Evolutionary conservation across 2,797 vertebrate species (phyloP), one percentile per base, ranked within the genome.

Genomic region (Otolemur crassicaudatus): DNA sequence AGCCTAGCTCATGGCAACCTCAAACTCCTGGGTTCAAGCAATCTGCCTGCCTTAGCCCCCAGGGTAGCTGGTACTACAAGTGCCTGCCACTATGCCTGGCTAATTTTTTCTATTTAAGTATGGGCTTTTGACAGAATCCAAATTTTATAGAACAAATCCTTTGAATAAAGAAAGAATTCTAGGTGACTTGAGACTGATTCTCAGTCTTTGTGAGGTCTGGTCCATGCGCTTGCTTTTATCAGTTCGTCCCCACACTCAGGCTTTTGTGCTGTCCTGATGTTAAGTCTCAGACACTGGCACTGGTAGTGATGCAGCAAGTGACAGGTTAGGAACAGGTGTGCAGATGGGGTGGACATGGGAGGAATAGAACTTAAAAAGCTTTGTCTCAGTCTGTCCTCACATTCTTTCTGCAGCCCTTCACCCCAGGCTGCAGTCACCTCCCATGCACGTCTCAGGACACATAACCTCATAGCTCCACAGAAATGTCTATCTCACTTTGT

Each of bases 381-480:
- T 56, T 76, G 49, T 46, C 72, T 23, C 8, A 12, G 12, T 23
- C 31, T 12, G 0, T 25, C 5, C 53, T 34, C 12, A 2, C 7
- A 49, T 34, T 12, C 77, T 29, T 25, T 46, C 63, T 20, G 20
- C 2, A 23, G 12, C 53, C 79, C 53, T 8, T 22, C 22, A 2
- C 22, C 3, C 31, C 5, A 1, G 65, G 34, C 49, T 11, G 25
- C n/a, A 17, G n/a, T 43, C 13, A 0, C 88, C 40, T 46, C 46
- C 46, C 5, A 1, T 3, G 0, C 31, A 17, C 3, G 0, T 19
- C 12, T 40, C 20, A 27, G 14, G 73, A 60, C 1, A 3, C 11
- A 0, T 0, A 0, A 43, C n/a, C 10, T 20, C 13, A 23, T 20
- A 29, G 31, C 27, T 69, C 56, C 70, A 46, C 13, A 0, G 22